Percentiles rank a stretch among this genome's conserved stretches.
These are phyloP conservation scores for Paraescarpia echinospica DNA, from an alignment of 1,140 invertebrate species.

Conservation along the genomic window DNA sequence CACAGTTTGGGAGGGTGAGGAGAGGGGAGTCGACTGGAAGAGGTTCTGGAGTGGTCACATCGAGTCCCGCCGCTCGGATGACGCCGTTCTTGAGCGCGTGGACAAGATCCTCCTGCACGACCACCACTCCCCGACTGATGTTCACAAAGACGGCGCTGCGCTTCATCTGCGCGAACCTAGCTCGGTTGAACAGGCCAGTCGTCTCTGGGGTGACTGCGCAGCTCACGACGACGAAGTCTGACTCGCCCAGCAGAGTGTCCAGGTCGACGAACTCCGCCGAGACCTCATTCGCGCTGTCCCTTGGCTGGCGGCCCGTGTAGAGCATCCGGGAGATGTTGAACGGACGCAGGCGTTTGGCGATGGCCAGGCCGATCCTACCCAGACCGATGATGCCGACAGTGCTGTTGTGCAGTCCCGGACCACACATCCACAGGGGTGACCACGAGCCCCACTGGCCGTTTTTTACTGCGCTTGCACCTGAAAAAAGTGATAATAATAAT, in stretches of 20 bases:
- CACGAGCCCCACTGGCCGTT: slow-evolving; percentile 11
- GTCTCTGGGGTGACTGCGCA: slow-evolving; percentile 52
- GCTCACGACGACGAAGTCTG: slow-evolving; percentile 56
- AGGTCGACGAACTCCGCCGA: slow-evolving; percentile 70
- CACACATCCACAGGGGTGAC: slow-evolving; percentile 23
- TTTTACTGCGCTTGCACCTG: slow-evolving; percentile 13
- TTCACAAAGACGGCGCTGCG: slow-evolving; percentile 55
- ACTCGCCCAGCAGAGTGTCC: slow-evolving; percentile 48
- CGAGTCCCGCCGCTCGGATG: slow-evolving; percentile 85
- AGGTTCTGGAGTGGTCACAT: slow-evolving; percentile 92
- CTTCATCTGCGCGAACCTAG: slow-evolving; percentile 55
- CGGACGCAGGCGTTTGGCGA: slow-evolving; percentile 68
- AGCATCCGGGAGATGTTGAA: slow-evolving; percentile 73
- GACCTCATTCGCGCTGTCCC: slow-evolving; percentile 60
- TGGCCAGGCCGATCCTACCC: slow-evolving; percentile 70
- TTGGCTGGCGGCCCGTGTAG: slow-evolving; percentile 68
- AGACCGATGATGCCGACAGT: slow-evolving; percentile 83
- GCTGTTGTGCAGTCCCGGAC: not conserved
- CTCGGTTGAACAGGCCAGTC: slow-evolving; percentile 44
- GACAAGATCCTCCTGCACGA: slow-evolving; percentile 54
- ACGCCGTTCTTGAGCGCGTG: slow-evolving; percentile 71
- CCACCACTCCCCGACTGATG: slow-evolving; percentile 54
- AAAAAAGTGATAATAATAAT: not conserved
- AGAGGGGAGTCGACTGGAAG: slow-evolving; percentile 80
- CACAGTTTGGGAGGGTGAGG: slow-evolving; percentile 77